Base-by-base conservation (phyloP, 1,140 invertebrate genomes). In the Sycophaga agraensis region DNA sequence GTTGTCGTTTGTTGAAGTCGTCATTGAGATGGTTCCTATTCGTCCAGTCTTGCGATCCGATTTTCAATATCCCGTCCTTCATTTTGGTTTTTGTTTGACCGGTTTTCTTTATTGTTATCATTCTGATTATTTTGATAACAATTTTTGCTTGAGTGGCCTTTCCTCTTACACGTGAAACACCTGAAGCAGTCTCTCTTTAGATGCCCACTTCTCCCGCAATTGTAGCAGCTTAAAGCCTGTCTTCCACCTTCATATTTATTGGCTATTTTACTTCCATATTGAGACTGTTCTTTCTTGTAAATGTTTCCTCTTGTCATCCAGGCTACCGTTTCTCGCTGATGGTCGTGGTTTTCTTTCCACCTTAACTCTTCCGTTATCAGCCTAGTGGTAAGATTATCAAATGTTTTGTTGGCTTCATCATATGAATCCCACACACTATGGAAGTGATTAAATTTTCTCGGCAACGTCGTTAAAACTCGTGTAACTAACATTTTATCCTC, bases 361-460 rank as follows among this genome's bases (percentile, higher is more conserved):
- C 35, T 37, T 37, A n/a, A 37, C 14, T 7, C 35, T 55, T 55
- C 19, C 19, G 1, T 55, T 4, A 28, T 31, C 12, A 55, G 5
- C 17, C 39, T 37, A 1, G 39, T 11, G 16, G 22, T 43, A 2
- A 43, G 31, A 55, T 31, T 55, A 9, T 55, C 24, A 2, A 55
- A 14, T 11, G 14, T 55, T 8, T 55, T 55, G 9, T 43, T 42
- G 9, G 17, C 7, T 12, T 49, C 54, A 64, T 53, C 65, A 59
- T 66, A 16, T 71, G 54, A 37, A 16, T 75, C 73, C 71, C 71
- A 73, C 1, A 67, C 70, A 65, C 67, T 68, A 34, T 64, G 61
- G 59, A 70, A 73, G 51, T 71, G 51, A 39, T 68, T 70, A 43
- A 59, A 76, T 19, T 64, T 54, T 4, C 63, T 66, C 17, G 73